phyloP scores from a whole-genome alignment of 2,113 vertebrate species.

The Myiozetetes cayanensis region DNA sequence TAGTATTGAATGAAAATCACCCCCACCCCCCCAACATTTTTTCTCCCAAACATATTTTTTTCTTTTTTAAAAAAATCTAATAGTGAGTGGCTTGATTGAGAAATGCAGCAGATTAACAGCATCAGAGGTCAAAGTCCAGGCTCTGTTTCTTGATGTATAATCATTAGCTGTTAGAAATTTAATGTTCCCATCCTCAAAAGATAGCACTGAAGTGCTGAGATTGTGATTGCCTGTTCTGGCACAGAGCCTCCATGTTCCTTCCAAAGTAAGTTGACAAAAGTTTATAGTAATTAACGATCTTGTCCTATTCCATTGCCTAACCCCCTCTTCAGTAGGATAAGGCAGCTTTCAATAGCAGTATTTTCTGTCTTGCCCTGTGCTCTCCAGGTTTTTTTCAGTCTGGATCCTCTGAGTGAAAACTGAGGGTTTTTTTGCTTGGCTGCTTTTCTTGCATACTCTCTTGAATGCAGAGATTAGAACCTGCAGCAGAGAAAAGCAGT shows the following conservation, averaged over 20 bases:
- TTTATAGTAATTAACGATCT: not conserved
- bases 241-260: not conserved
- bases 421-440: rapidly evolving
- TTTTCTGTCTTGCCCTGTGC: not conserved
- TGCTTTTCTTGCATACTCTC: not conserved
- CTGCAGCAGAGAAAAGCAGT: not conserved
- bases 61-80: not conserved
- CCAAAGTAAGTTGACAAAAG: not conserved
- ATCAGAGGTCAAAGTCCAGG: conserved; percentile 30
- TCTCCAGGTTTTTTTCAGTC: not conserved
- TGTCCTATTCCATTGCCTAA: not conserved
- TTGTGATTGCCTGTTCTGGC: not conserved
- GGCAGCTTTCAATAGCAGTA: not conserved
- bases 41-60: not conserved
- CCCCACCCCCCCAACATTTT: rapidly evolving
- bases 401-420: not conserved
- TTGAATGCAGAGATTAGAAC: not conserved
- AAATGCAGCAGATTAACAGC: not conserved
- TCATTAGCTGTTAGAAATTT: conserved; percentile 53
- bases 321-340: not conserved
- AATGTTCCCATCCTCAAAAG: conserved; percentile 1
- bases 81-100: not conserved
- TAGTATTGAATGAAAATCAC: not conserved
- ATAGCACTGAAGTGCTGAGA: conserved; percentile 1
- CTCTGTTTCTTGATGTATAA: conserved; percentile 52